Evolutionary conservation across 2,797 vertebrate species (phyloP).

Genomic region (Allobates femoralis): DNA sequence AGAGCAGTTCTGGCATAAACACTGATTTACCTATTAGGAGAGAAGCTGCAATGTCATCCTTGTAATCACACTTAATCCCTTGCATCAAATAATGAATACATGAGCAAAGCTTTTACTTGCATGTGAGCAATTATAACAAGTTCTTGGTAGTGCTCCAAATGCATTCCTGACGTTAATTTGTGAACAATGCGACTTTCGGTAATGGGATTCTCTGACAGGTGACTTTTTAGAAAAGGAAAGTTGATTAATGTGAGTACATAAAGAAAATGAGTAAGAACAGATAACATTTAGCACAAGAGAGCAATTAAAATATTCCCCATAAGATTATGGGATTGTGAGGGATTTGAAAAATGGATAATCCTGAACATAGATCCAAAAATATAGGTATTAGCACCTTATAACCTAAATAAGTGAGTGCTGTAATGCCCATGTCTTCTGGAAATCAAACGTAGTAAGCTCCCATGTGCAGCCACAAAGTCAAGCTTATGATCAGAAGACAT

Average conservation of each 20-base stretch:
- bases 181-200: slow-evolving; percentile 70
- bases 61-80: slow-evolving; percentile 81
- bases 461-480: neutral
- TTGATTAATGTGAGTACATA: slow-evolving; percentile 41
- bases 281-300: neutral
- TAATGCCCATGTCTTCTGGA: neutral
- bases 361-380: neutral
- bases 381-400: neutral
- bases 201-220: slow-evolving; percentile 68
- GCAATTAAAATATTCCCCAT: neutral
- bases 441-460: neutral
- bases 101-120: slow-evolving; percentile 75
- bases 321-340: neutral
- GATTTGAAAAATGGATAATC: neutral
- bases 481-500: neutral
- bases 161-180: slow-evolving; percentile 75
- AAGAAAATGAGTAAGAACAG: neutral
- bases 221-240: slow-evolving; percentile 65
- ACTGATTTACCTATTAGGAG: slow-evolving; percentile 75
- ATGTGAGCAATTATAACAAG: slow-evolving; percentile 75
- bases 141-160: slow-evolving; percentile 75
- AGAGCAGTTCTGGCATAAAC: slow-evolving; percentile 76
- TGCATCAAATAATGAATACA: slow-evolving; percentile 81
- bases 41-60: slow-evolving; percentile 75
- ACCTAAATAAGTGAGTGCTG: neutral